Evolutionary conservation across 2,888 invertebrate genomes (phyloP), one percentile per base, ranked within the genome.

Genomic region (Clunio marinus): DNA sequence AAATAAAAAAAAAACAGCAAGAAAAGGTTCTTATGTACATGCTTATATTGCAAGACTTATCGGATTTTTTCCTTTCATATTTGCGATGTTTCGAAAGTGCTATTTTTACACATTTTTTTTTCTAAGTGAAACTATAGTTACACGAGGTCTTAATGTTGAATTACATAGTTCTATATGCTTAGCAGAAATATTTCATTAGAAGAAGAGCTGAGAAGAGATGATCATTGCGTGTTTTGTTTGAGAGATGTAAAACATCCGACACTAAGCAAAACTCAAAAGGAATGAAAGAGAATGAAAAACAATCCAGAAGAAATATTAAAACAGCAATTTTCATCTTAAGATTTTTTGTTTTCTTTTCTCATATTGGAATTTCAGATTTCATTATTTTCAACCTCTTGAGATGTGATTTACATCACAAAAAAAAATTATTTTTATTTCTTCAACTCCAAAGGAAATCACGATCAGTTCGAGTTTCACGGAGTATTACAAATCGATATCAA

Each of bases 81-180:
- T 51, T 17, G 51, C 51, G 51, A 22, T 51, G 17, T 51, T 51
- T 22, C 51, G 51, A 17, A 17, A 51, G 51, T 22, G 51, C 51
- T 51, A 51, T 51, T 51, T 51, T 51, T 51, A 51, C 22, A 51
- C 51, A n/a, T n/a, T n/a, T n/a, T n/a, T n/a, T 51, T 51, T 51
- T 51, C 41, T 41, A 41, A 20, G 22, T 22, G 22, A 51, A 51
- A 51, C 51, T 51, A 51, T 51, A 17, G 17, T n/a, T 22, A 13
- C 17, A 13, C 51, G 51, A 51, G n/a, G 22, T 22, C 10, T 41
- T 22, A 51, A 51, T 51, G 51, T 51, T 20, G 51, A 17, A 51
- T 51, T 51, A 51, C 51, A 15, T 22, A 51, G 51, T 51, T 51
- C 51, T 51, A 20, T 51, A 51, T 51, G 51, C 51, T 51, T 13